These are phyloP conservation scores for Neostethus bicornis DNA, from an alignment of 2,797 vertebrate species.

Conservation along the genomic window DNA sequence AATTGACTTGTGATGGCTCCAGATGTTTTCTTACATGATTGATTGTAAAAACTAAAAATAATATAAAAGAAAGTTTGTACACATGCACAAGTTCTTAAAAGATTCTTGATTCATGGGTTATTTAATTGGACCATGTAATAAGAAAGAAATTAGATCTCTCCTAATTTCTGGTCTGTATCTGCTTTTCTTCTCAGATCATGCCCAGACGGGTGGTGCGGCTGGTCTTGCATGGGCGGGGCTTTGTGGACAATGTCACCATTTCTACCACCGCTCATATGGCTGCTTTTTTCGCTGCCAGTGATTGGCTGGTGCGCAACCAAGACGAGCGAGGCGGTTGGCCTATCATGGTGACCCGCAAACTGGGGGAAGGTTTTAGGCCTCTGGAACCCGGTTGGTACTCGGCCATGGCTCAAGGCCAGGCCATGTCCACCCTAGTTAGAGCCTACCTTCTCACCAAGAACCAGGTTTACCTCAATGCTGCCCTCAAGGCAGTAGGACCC, in stretches of 20 bases:
- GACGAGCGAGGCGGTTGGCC: constrained; percentile 97
- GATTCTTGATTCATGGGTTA: no score
- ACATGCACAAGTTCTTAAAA: no score
- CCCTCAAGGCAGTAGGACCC: constrained; percentile 88
- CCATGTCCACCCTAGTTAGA: constrained; percentile 94
- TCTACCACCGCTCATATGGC: constrained; percentile 95
- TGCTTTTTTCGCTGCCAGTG: constrained; percentile 93
- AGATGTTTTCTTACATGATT: no score
- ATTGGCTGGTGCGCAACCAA: constrained; percentile 95
- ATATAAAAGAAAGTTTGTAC: no score
- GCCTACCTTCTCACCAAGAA: constrained; percentile 95
- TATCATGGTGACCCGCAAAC: constrained; percentile 95
- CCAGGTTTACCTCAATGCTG: constrained; percentile 86
- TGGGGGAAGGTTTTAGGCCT: constrained; percentile 93
- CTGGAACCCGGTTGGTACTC: constrained; percentile 98
- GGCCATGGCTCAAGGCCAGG: constrained; percentile 98
- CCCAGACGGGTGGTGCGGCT: constrained; percentile 88
- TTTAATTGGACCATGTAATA: no score
- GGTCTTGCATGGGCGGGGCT: constrained; percentile 85
- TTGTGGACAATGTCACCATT: constrained; percentile 92
- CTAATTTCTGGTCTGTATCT: background rate
- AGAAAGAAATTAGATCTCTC: background rate
- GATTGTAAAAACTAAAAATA: no score
- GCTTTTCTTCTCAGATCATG: constrained; percentile 80
- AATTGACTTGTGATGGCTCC: no score